These are phyloP conservation scores for Pangasianodon gigas DNA, from an alignment of 2,113 vertebrate species.

Conservation along the genomic window DNA sequence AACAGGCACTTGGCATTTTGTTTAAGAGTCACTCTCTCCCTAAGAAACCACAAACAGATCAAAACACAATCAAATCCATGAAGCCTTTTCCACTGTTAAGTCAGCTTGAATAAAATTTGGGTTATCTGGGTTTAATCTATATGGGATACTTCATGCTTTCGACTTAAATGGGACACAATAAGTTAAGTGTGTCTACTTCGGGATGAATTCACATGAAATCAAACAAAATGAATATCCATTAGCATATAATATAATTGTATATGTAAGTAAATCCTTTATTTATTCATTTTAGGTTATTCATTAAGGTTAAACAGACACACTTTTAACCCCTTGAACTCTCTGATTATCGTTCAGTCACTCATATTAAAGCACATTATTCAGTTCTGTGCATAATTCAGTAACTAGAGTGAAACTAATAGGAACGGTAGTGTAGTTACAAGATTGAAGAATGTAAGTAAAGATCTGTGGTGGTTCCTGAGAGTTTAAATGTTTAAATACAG, in stretches of 20 bases:
- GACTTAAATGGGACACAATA: conserved; percentile 44
- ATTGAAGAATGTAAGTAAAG: background rate
- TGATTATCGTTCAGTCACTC: background rate
- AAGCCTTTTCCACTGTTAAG: conserved; percentile 28
- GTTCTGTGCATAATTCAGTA: background rate
- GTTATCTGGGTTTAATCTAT: background rate
- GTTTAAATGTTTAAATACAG: background rate
- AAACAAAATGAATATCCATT: background rate
- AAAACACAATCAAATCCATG: conserved; percentile 36
- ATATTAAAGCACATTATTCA: background rate
- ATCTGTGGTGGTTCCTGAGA: background rate
- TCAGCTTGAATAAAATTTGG: background rate
- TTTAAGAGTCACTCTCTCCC: conserved; percentile 44
- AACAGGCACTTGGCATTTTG: conserved; percentile 41
- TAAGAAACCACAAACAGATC: conserved; percentile 30
- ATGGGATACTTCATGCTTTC: conserved; percentile 49
- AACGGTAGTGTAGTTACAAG: background rate
- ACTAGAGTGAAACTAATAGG: background rate
- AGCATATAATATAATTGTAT: background rate
- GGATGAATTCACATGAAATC: background rate
- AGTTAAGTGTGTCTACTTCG: conserved; percentile 55
- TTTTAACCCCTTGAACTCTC: conserved; percentile 1
- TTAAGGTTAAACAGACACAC: conserved; percentile 27
- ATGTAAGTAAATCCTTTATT: background rate
- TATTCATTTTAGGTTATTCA: background rate